phyloP scores from a whole-genome alignment of 2,888 invertebrate genomes.

The Hypomecis atomaria region DNA sequence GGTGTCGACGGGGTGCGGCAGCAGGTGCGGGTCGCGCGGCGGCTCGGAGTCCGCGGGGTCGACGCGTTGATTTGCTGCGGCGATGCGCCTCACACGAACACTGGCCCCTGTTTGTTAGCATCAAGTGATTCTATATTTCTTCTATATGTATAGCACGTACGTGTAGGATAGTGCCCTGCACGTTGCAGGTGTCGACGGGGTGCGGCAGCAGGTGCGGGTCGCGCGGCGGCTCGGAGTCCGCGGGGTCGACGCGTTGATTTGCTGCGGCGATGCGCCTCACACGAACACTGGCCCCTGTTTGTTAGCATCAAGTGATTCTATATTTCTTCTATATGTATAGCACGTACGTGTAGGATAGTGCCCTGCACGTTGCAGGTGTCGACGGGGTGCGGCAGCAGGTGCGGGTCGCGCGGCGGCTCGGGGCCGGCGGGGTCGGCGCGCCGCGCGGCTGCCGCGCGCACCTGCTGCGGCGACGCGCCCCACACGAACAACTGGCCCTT shows the following conservation, averaged over 20 bases:
- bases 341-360: conserved; percentile 85
- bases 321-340: too few relatives aligned
- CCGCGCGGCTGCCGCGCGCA: conserved; percentile 83
- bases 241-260: conserved; percentile 69
- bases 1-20: conserved; percentile 86
- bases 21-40: conserved; percentile 69
- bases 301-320: too few relatives aligned
- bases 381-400: conserved; percentile 86
- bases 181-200: conserved; percentile 85
- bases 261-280: conserved; percentile 82
- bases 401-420: conserved; percentile 41
- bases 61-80: too few relatives aligned
- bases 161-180: conserved; percentile 86
- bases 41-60: conserved; percentile 27
- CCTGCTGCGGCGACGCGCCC: conserved; percentile 87
- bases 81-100: too few relatives aligned
- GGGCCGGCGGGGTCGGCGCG: conserved; percentile 51
- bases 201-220: conserved; percentile 83
- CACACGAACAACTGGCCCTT: conserved; percentile 80
- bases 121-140: too few relatives aligned
- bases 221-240: conserved; percentile 23
- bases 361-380: conserved; percentile 86
- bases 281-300: too few relatives aligned
- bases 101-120: too few relatives aligned
- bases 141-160: conserved; percentile 58